A percentile compares a stretch with the other conserved stretches of the same genome.
These are phyloP conservation scores for Gavia stellata DNA, from an alignment of 2,113 vertebrate species.

Conservation along the genomic window DNA sequence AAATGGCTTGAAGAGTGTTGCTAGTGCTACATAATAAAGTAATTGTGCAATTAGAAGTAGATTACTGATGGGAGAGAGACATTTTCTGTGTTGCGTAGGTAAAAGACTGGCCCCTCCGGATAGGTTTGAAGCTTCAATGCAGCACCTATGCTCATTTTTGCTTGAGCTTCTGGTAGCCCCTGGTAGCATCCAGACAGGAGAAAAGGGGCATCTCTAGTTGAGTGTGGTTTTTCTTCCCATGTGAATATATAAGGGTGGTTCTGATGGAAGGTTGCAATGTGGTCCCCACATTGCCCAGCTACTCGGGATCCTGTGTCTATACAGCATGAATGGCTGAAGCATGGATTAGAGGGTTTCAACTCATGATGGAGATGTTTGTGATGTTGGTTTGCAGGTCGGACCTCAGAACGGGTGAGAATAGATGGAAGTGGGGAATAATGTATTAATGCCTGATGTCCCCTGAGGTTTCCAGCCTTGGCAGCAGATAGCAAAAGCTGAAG, in stretches of 20 bases:
- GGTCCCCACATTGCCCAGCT: background rate
- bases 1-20: slow-evolving; percentile 29
- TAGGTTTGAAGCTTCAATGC: background rate
- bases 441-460: background rate
- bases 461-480: background rate
- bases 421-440: background rate
- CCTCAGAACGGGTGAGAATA: background rate
- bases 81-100: background rate
- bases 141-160: background rate
- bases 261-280: background rate
- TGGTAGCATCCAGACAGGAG: background rate
- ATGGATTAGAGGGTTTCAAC: background rate
- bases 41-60: slow-evolving; percentile 49
- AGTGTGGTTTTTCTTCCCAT: background rate
- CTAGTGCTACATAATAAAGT: slow-evolving; percentile 29
- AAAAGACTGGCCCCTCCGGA: background rate
- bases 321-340: background rate
- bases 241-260: background rate
- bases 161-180: background rate
- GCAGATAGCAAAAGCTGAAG: background rate
- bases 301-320: background rate
- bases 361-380: background rate
- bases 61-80: slow-evolving; percentile 1
- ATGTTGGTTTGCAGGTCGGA: background rate
- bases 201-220: background rate